Evolutionary conservation across 2,888 invertebrate species (phyloP).

Genomic region (Leptinotarsa juncta): DNA sequence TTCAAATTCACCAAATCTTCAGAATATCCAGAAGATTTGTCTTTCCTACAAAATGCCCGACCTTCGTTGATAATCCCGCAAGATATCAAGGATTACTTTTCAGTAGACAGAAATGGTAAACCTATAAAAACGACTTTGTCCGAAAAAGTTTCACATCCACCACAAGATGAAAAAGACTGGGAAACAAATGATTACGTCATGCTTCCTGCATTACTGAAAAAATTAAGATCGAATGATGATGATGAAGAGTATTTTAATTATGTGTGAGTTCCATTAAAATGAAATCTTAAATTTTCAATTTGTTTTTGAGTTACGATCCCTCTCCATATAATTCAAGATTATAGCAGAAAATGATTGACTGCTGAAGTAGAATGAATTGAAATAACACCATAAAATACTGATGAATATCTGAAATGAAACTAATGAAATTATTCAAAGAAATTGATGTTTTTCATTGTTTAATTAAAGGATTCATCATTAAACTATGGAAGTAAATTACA

Average conservation of each 20-base stretch:
- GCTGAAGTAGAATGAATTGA: too few species aligned
- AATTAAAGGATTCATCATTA: conserved; percentile 43
- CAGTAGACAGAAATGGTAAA: conserved; percentile 71
- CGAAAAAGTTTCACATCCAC: conserved; percentile 67
- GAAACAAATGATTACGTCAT: conserved; percentile 77
- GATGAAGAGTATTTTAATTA: conserved; percentile 13
- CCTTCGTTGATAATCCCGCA: conserved; percentile 66
- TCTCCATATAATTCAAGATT: neutral
- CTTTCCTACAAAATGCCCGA: conserved; percentile 75
- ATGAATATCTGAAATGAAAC: neutral
- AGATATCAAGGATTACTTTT: conserved; percentile 71
- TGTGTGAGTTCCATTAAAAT: neutral
- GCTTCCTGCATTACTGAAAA: conserved; percentile 60
- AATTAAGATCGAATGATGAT: too few species aligned
- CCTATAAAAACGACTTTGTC: conserved; percentile 72
- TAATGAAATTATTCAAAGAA: conserved; percentile 2
- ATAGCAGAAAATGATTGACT: too few species aligned
- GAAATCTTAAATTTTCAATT: neutral
- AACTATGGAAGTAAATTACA: conserved; percentile 46
- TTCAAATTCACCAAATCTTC: conserved; percentile 72
- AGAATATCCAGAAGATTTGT: conserved; percentile 70
- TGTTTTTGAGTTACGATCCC: neutral
- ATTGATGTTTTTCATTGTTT: conserved; percentile 51
- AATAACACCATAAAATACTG: neutral
- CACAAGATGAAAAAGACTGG: conserved; percentile 72